These are phyloP conservation scores for Desmophyllum pertusum DNA, from an alignment of 92 coral and sea anemone genomes.

Conservation along the genomic window DNA sequence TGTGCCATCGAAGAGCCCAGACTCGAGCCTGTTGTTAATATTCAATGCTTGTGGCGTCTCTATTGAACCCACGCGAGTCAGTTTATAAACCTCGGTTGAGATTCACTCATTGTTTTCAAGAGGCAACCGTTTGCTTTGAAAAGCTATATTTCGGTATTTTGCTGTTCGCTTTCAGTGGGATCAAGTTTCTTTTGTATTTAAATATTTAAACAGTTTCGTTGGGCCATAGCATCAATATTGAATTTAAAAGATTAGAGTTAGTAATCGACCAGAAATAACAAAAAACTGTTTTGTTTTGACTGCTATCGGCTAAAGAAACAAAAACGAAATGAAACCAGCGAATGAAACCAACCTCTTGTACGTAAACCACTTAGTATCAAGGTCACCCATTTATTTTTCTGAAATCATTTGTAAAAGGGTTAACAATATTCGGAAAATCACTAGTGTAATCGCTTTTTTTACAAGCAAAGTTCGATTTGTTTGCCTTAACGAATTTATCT, in stretches of 20 bases:
- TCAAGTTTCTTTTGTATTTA: slow-evolving; percentile 50
- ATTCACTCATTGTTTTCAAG: slow-evolving; percentile 36
- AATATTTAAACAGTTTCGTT: slow-evolving; percentile 56
- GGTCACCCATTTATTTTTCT: neutral
- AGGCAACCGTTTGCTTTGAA: slow-evolving; percentile 31
- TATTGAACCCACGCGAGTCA: neutral
- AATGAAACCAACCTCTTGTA: neutral
- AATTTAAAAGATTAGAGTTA: slow-evolving; percentile 41
- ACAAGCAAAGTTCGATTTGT: neutral
- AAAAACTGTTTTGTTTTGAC: slow-evolving; percentile 39
- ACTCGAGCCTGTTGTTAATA: neutral
- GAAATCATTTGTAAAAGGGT: neutral
- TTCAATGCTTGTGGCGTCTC: neutral
- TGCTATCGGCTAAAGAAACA: slow-evolving; percentile 28
- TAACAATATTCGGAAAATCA: neutral
- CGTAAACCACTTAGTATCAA: neutral
- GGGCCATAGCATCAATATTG: slow-evolving; percentile 53
- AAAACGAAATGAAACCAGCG: neutral
- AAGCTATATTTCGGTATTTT: slow-evolving; percentile 23
- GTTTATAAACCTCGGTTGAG: slow-evolving; percentile 26
- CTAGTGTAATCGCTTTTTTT: too few species aligned
- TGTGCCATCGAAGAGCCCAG: slow-evolving; percentile 7
- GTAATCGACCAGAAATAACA: slow-evolving; percentile 52
- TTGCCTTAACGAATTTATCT: neutral
- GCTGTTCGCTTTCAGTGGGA: neutral